Evolutionary conservation across 2,113 vertebrate genomes (phyloP).

Genomic region (Procavia capensis): DNA sequence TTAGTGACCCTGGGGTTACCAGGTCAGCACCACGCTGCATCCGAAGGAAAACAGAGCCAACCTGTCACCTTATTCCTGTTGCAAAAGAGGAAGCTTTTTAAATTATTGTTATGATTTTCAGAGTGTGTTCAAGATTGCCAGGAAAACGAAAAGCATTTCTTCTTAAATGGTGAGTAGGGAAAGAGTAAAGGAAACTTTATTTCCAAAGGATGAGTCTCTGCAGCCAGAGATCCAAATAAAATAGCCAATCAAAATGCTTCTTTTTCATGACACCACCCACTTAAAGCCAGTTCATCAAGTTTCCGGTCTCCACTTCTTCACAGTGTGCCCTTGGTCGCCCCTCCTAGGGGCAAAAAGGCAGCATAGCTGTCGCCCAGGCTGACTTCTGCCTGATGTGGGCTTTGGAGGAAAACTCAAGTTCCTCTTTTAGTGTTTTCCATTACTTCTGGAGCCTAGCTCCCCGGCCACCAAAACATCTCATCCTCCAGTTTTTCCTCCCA

Average conservation of each 20-base stretch:
- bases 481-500: constrained; percentile 69
- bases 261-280: not conserved
- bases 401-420: not conserved
- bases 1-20: no score
- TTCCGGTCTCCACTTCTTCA: not conserved
- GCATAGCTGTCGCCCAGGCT: rapidly evolving
- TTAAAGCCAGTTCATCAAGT: not conserved
- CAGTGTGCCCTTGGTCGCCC: not conserved
- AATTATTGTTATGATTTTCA: not conserved
- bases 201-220: not conserved
- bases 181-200: not conserved
- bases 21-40: not conserved
- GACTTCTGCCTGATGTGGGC: not conserved
- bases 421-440: not conserved
- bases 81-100: not conserved
- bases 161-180: not conserved
- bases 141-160: not conserved
- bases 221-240: not conserved
- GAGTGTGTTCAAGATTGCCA: constrained; percentile 11
- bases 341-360: no score
- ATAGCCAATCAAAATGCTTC: not conserved
- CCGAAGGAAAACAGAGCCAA: not conserved
- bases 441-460: not conserved
- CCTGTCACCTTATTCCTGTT: not conserved
- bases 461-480: not conserved